A percentile compares a stretch with the other conserved stretches of the same genome.
Conservation (phyloP, 2,113 vertebrate species). For the Ceratotherium simum region DNA sequence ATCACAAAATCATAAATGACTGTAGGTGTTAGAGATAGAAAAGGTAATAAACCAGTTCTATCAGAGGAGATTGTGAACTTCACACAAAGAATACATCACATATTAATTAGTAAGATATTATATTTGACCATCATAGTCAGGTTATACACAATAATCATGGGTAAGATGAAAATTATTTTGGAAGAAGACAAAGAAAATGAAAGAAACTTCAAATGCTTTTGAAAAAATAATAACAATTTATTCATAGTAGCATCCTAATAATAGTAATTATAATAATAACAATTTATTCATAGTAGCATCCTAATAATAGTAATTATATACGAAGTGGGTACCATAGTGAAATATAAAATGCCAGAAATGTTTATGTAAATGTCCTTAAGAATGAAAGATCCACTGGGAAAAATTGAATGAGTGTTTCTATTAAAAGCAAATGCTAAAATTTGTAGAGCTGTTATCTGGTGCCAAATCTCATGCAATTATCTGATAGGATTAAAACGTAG, state of each 20-base stretch:
- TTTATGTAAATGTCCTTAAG: background rate
- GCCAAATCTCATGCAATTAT: background rate
- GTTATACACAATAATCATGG: background rate
- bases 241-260: conserved; percentile 11
- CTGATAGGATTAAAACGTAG: background rate
- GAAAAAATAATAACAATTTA: background rate
- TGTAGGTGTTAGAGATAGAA: background rate
- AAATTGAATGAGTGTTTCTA: background rate
- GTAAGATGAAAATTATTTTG: conserved; percentile 34
- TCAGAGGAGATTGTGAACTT: background rate
- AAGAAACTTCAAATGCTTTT: conserved; percentile 12
- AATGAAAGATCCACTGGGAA: background rate
- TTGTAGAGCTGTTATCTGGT: background rate
- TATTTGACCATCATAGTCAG: background rate
- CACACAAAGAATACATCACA: background rate
- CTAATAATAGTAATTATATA: background rate
- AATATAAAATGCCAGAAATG: conserved; percentile 45
- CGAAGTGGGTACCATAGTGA: background rate
- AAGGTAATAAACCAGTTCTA: background rate
- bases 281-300: background rate
- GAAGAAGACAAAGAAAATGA: background rate
- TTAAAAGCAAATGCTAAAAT: conserved; percentile 47
- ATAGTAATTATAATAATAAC: background rate
- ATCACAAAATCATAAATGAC: background rate
- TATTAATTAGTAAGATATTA: conserved; percentile 6